Evolutionary conservation across 2,797 vertebrate species (phyloP), one percentile per base, ranked within the genome.

Genomic region (Pangasius krempfi): DNA sequence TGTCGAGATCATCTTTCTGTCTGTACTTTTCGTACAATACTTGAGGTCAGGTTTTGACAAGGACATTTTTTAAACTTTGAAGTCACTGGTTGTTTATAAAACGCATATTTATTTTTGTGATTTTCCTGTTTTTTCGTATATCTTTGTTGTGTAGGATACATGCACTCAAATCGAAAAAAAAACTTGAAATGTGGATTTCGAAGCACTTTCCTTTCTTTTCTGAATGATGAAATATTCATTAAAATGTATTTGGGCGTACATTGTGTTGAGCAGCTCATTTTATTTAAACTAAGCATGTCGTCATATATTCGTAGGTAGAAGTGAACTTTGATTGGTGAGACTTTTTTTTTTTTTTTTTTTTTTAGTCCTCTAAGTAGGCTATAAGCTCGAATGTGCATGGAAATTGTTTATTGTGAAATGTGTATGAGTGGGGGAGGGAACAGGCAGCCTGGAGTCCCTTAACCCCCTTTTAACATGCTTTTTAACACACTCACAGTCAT

Each of bases 81-180:
- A 96, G 94, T 96, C 96, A 96, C 96, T 97, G 96, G 95, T 95
- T 95, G 95, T 96, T 95, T 95, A 94, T 95, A 96, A 94, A 94
- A 95, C 93, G 94, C 95, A 95, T 97, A 96, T 97, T 97, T 96
- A 96, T 96, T 96, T 96, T 96, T 95, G 94, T 96, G 94, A 94
- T 92, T 94, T 94, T 94, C 80, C 47, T 84, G 72, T 84, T 76
- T 91, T 92, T 93, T 94, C 94, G 91, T 94, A 94, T 87, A 94
- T 92, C 91, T 89, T 93, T 93, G 89, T 94, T 95, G 94, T 96
- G 93, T 94, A 94, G 92, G 92, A 95, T 90, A 96, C 95, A 95
- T 96, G 96, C 96, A 96, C 96, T 96, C 95, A 88, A 95, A 94
- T 95, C 95, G 27, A 20, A 56, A 66, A 52, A 86, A 94, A 96